A percentile compares a stretch with the other conserved stretches of the same genome.
Conservation (phyloP, 2,888 invertebrate genomes). For the Pherbina coryleti region DNA sequence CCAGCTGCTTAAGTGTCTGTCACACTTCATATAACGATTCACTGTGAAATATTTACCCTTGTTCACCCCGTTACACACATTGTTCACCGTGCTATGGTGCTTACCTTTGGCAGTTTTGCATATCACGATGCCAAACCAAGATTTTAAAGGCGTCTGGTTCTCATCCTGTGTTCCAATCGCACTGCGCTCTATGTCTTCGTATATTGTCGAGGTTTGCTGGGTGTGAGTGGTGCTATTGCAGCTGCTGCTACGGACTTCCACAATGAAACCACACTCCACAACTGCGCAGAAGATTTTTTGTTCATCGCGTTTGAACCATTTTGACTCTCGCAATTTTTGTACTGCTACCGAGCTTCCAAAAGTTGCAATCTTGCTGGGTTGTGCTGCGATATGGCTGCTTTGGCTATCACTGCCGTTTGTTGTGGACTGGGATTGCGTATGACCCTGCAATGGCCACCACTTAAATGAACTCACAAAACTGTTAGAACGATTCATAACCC, state of each 20-base stretch:
- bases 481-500: constrained; percentile 65
- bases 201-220: constrained; percentile 34
- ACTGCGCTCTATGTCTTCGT: constrained; percentile 45
- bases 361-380: constrained; percentile 58
- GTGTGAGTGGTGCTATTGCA: constrained; percentile 41
- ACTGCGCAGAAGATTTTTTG: constrained; percentile 80
- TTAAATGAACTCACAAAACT: constrained; percentile 68
- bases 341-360: constrained; percentile 78
- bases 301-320: constrained; percentile 81
- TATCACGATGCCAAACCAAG: constrained; percentile 78
- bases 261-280: constrained; percentile 79
- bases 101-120: constrained; percentile 80
- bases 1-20: too few relatives aligned
- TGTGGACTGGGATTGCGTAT: constrained; percentile 49
- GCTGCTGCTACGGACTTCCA: constrained; percentile 73
- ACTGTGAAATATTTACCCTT: too few relatives aligned
- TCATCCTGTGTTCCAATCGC: constrained; percentile 63
- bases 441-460: constrained; percentile 67
- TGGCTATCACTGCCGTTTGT: constrained; percentile 48
- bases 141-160: constrained; percentile 64
- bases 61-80: neutral
- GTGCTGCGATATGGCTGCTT: constrained; percentile 51
- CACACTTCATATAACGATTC: too few relatives aligned
- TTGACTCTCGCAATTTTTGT: constrained; percentile 79
- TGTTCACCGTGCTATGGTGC: constrained; percentile 32